phyloP scores from a whole-genome alignment of 1,140 invertebrate genomes.

The Ganaspis sp. region DNA sequence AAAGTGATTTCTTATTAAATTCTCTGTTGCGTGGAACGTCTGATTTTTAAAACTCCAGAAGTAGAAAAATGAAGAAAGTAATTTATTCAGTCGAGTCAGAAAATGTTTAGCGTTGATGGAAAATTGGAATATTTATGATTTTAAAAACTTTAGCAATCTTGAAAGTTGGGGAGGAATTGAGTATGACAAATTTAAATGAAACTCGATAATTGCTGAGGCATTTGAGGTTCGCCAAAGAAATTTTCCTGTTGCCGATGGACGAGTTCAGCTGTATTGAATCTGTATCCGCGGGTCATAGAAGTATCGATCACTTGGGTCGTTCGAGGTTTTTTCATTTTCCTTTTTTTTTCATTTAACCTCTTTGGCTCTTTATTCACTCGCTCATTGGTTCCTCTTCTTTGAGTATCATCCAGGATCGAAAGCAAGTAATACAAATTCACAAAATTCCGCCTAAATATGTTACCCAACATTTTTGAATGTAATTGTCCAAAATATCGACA shows the following conservation, averaged over 20 bases:
- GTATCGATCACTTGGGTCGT: slow-evolving; percentile 59
- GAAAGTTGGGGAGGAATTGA: background rate
- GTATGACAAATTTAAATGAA: background rate
- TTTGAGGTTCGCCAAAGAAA: slow-evolving; percentile 40
- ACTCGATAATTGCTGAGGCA: background rate
- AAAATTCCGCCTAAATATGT: slow-evolving; percentile 6
- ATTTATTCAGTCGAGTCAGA: too few species aligned
- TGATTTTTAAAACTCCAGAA: background rate
- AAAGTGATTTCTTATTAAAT: too few species aligned
- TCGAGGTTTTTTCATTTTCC: slow-evolving; percentile 52
- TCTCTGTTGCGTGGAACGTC: too few species aligned
- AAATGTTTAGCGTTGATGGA: too few species aligned
- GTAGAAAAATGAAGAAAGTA: too few species aligned
- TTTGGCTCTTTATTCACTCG: slow-evolving; percentile 51
- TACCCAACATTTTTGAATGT: slow-evolving; percentile 37
- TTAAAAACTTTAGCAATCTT: background rate
- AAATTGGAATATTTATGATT: too few species aligned
- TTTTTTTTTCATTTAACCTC: slow-evolving; percentile 47
- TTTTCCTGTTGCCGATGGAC: slow-evolving; percentile 29
- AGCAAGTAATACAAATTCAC: slow-evolving; percentile 1
- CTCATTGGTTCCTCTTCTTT: slow-evolving; percentile 56
- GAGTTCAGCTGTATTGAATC: slow-evolving; percentile 51
- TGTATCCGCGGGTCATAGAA: slow-evolving; percentile 50
- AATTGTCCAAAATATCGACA: too few species aligned
- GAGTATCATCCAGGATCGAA: slow-evolving; percentile 38